These are phyloP conservation scores for Archilochus colubris DNA, from an alignment of 2,113 vertebrate genomes.

Conservation along the genomic window DNA sequence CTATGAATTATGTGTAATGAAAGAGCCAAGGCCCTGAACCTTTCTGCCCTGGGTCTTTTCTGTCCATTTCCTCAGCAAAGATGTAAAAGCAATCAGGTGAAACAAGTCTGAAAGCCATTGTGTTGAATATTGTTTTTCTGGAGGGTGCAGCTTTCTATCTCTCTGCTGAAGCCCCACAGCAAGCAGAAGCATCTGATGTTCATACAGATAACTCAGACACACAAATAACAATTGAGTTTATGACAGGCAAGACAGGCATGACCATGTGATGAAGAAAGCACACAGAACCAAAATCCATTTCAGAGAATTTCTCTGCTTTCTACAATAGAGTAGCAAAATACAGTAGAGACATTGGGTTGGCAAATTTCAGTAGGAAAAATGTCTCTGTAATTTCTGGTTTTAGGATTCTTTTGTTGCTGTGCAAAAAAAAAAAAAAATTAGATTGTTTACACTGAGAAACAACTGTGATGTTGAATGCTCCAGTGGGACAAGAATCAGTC, in stretches of 20 bases:
- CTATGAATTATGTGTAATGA: constrained; percentile 63
- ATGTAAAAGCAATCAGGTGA: constrained; percentile 44
- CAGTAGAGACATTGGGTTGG: background rate
- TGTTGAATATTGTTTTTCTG: background rate
- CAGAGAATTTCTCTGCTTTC: background rate
- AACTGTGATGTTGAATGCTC: background rate
- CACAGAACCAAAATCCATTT: background rate
- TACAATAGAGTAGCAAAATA: background rate
- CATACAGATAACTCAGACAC: background rate
- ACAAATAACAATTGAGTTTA: background rate
- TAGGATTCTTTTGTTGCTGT: background rate
- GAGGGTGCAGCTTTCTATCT: background rate
- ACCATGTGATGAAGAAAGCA: background rate
- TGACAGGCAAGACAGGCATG: background rate
- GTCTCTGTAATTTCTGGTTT: fast-evolving
- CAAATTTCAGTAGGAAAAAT: background rate
- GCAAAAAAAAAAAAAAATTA: background rate
- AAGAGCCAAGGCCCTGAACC: constrained; percentile 48
- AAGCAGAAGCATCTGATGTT: constrained; percentile 7
- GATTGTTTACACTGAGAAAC: background rate
- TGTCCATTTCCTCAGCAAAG: constrained; percentile 26
- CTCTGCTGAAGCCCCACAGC: background rate
- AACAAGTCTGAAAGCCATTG: constrained; percentile 25
- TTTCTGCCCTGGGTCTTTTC: constrained; percentile 33
- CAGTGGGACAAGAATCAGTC: background rate